Evolutionary conservation across 2,113 vertebrate species (phyloP), one percentile per base, ranked within the genome.

Genomic region (Callorhinus ursinus): DNA sequence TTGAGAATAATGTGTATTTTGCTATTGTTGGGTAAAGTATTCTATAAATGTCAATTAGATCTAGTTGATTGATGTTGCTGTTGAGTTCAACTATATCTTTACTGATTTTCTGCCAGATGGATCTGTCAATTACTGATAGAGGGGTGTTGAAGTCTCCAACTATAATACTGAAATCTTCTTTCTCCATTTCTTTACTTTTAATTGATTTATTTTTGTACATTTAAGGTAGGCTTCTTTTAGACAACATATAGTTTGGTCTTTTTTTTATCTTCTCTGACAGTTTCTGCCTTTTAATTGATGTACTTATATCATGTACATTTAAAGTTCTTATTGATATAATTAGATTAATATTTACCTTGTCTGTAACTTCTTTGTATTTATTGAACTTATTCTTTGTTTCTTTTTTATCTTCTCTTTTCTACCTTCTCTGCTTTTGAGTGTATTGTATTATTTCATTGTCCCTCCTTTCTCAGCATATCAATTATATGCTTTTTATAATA

Each of bases 61-160:
- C 24, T 93, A 82, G 28, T 83, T 88, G 77, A 93, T 76, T 46
- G 49, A 93, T 93, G 46, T 69, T 83, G 57, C 67, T 83, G 31
- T 65, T 96, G 67, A 88, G 61, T 83, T 93, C 36, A 83, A 49
- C 55, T 67, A n/a, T 83, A 77, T 96, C 57, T 49, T 88, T 83
- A 93, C 36, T 67, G 84, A 83, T 83, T 83, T 83, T 88, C 82
- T 96, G 67, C 36, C 77, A 93, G 51, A 36, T 76, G 22, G 2
- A 88, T 83, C 76, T 90, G 71, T 90, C 71, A 90, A 22, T 89
- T 82, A 94, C 65, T 42, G 12, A 77, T 76, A 77, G 36, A 67
- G 18, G n/a, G 22, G 36, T 79, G 39, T 4, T 49, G 22, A 85
- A 18, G 31, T 79, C 59, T 93, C 57, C 22, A 82, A 39, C 19